phyloP scores from a whole-genome alignment of 2,888 invertebrate species.

The Drosophila robusta region DNA sequence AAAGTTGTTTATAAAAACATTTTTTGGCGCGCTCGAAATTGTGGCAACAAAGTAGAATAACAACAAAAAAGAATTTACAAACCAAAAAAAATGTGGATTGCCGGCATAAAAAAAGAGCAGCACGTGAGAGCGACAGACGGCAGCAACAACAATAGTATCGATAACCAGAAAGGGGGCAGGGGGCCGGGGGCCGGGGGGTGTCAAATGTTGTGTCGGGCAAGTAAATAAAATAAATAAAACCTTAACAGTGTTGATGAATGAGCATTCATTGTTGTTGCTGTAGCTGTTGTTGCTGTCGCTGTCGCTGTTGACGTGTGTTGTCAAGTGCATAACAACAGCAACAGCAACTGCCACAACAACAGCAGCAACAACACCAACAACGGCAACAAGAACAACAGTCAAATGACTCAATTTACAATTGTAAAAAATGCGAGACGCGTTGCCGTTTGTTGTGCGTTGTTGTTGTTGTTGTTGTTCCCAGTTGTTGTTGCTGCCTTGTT shows the following conservation, averaged over 20 bases:
- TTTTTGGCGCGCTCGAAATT: slow-evolving; percentile 57
- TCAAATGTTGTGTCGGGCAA: slow-evolving; percentile 54
- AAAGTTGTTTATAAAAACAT: slow-evolving; percentile 55
- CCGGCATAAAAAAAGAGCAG: slow-evolving; percentile 50
- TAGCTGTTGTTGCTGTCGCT: slow-evolving; percentile 27
- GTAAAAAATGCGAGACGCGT: slow-evolving; percentile 70
- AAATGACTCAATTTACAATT: slow-evolving; percentile 81
- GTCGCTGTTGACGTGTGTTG: slow-evolving; percentile 61
- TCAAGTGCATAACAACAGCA: slow-evolving; percentile 75
- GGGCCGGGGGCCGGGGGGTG: neutral
- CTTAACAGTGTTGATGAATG: slow-evolving; percentile 73
- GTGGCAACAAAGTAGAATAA: slow-evolving; percentile 36
- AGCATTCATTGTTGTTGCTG: slow-evolving; percentile 37
- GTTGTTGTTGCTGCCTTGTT: slow-evolving; percentile 52
- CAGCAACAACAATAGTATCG: slow-evolving; percentile 32
- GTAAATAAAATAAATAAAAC: slow-evolving; percentile 51
- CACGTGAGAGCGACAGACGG: slow-evolving; percentile 58
- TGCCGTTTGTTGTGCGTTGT: slow-evolving; percentile 37
- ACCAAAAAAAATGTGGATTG: slow-evolving; percentile 36
- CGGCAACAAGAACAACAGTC: slow-evolving; percentile 52
- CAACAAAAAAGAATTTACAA: slow-evolving; percentile 23
- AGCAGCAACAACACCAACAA: slow-evolving; percentile 14
- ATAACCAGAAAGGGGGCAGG: slow-evolving; percentile 24
- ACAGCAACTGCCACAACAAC: slow-evolving; percentile 39
- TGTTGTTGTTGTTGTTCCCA: slow-evolving; percentile 17